A percentile compares a stretch with the other conserved stretches of the same genome.
Conservation (phyloP, 2,797 vertebrate species). For the Hafferia zeledoni region DNA sequence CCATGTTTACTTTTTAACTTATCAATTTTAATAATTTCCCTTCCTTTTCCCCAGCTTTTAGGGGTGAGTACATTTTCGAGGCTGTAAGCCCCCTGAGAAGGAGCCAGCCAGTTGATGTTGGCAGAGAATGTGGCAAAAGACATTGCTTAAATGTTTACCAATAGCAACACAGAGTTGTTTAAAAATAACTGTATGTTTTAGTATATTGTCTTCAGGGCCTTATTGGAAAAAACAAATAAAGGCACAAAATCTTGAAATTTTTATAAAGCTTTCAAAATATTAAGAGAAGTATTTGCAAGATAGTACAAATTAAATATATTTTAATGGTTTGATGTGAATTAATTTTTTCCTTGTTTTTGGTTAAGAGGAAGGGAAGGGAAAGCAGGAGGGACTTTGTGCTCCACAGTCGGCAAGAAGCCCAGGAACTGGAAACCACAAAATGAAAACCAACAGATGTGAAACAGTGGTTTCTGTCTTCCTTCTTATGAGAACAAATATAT, state of each 20-base stretch:
- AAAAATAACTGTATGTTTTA: neutral
- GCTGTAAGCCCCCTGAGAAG: neutral
- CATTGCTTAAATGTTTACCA: neutral
- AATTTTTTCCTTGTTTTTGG: neutral
- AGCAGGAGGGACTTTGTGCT: neutral
- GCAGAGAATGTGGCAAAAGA: neutral
- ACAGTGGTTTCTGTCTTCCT: constrained; percentile 51
- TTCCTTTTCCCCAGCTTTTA: neutral
- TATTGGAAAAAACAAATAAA: neutral
- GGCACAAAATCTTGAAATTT: neutral
- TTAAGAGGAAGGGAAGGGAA: neutral
- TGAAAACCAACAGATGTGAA: constrained; percentile 15
- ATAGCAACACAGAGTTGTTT: neutral
- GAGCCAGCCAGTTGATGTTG: neutral
- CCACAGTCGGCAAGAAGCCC: neutral
- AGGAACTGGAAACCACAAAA: constrained; percentile 19
- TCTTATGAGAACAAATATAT: constrained; percentile 4
- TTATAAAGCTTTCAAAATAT: neutral
- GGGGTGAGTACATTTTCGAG: neutral
- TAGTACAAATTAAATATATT: neutral
- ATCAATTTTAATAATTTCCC: neutral
- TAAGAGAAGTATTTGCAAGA: neutral
- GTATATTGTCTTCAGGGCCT: neutral
- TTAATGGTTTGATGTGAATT: neutral
- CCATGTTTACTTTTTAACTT: neutral